Evolutionary conservation across 2,113 vertebrate genomes (phyloP).

Genomic region (Cervus canadensis): DNA sequence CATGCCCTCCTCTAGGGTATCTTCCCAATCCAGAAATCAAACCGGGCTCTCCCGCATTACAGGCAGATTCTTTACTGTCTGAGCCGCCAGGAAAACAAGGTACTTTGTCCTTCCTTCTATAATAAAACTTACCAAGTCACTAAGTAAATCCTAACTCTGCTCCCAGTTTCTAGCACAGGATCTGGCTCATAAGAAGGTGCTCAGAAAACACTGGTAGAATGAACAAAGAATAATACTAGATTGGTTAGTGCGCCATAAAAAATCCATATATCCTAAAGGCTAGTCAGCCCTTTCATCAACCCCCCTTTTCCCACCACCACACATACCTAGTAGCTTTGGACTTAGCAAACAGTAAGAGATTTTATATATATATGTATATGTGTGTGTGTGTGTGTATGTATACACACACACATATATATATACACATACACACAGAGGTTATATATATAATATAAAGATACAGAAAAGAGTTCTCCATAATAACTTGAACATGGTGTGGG

Average conservation of each 20-base stretch:
- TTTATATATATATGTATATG: background rate
- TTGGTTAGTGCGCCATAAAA: background rate
- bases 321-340: background rate
- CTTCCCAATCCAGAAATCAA: background rate
- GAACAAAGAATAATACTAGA: background rate
- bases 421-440: too few species aligned
- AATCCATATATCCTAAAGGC: background rate
- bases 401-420: too few species aligned
- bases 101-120: background rate
- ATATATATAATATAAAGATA: background rate
- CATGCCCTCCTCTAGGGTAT: background rate
- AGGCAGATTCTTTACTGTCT: background rate
- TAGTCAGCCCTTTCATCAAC: background rate
- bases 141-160: background rate
- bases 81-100: background rate
- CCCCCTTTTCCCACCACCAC: background rate
- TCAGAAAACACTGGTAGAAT: background rate
- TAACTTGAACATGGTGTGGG: background rate
- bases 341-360: constrained; percentile 3
- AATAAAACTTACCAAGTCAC: background rate
- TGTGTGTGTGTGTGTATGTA: too few species aligned
- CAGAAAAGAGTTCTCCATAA: background rate
- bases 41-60: background rate
- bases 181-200: background rate
- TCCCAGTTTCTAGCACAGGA: background rate